phyloP scores from a whole-genome alignment of 2,888 invertebrate genomes.

The Anoplius nigerrimus region DNA sequence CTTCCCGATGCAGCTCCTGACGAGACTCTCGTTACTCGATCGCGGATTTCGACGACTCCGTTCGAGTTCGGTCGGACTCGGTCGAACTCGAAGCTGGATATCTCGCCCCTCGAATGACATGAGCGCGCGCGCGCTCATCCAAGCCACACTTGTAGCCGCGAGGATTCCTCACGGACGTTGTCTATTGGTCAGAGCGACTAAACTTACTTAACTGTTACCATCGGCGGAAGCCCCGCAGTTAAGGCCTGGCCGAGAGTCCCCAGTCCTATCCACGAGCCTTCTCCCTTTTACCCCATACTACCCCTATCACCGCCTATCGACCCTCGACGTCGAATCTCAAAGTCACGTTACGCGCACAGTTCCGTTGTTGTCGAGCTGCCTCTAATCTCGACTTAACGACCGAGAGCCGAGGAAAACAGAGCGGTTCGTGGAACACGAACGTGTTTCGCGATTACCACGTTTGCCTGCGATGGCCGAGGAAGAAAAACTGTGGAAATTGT shows the following conservation, averaged over 20 bases:
- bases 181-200: conserved; percentile 3
- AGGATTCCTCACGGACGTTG: background rate
- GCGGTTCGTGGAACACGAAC: too few relatives aligned
- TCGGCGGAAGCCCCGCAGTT: conserved; percentile 30
- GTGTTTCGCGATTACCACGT: too few relatives aligned
- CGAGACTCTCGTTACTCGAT: too few relatives aligned
- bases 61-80: background rate
- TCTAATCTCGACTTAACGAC: too few relatives aligned
- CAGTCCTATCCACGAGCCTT: conserved; percentile 14
- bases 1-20: background rate
- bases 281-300: conserved; percentile 5
- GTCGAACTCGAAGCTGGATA: background rate
- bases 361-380: too few relatives aligned
- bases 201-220: conserved; percentile 20
- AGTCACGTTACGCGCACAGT: conserved; percentile 33
- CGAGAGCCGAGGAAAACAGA: too few relatives aligned
- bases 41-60: background rate
- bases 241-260: conserved; percentile 6
- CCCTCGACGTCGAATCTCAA: conserved; percentile 37
- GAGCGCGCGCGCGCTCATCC: background rate
- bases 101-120: background rate
- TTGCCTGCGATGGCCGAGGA: too few relatives aligned
- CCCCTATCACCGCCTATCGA: conserved; percentile 31
- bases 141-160: background rate
- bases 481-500: too few relatives aligned